Percentiles rank a stretch among this genome's conserved stretches.
These are phyloP conservation scores for Saxicola maurus DNA, from an alignment of 2,797 vertebrate species.

Conservation along the genomic window DNA sequence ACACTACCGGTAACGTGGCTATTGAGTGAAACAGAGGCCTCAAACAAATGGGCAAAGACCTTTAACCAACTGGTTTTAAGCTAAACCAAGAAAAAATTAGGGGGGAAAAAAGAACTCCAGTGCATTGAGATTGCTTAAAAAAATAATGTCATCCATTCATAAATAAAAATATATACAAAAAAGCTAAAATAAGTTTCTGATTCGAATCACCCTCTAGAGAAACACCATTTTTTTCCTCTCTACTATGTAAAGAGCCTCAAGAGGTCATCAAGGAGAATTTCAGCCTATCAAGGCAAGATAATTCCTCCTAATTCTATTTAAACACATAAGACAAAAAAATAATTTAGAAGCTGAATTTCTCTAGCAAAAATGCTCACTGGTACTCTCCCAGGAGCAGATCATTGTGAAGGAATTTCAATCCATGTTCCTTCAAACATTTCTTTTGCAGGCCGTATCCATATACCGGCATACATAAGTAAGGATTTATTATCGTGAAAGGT, in stretches of 20 bases:
- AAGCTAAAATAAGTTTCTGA: not conserved
- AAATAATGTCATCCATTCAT: not conserved
- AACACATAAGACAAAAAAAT: not conserved
- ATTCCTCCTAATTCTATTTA: not conserved
- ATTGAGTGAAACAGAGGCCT: not conserved
- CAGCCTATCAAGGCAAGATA: not conserved
- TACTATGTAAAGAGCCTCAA: not conserved
- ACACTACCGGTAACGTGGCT: not conserved
- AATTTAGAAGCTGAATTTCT: not conserved
- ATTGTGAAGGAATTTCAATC: not conserved
- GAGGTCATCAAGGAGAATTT: not conserved
- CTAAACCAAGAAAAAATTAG: not conserved
- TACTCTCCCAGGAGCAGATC: not conserved
- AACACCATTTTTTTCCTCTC: not conserved
- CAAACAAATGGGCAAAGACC: rapidly evolving
- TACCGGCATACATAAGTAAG: not conserved
- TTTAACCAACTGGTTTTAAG: not conserved
- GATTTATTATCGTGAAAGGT: not conserved
- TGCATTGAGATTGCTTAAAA: not conserved
- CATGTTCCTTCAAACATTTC: not conserved
- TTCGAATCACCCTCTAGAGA: not conserved
- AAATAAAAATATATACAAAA: not conserved
- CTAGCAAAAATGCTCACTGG: not conserved
- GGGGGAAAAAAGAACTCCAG: not conserved
- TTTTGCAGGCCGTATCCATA: not conserved